These are phyloP conservation scores for Drosophila leontia DNA, from an alignment of 1,140 invertebrate genomes.

Conservation along the genomic window DNA sequence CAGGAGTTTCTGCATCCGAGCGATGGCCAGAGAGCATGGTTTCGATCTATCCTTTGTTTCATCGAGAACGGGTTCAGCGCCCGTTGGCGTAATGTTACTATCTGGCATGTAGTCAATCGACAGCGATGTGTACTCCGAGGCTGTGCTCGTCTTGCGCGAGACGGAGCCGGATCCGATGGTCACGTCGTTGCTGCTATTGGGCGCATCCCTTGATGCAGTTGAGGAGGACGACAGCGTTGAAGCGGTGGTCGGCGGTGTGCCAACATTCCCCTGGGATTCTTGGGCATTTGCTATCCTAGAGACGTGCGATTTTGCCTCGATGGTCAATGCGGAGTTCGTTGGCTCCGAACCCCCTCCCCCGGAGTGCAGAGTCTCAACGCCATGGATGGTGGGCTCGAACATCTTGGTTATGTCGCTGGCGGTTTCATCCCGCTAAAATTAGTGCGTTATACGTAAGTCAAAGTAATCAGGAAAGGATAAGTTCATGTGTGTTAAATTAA, in stretches of 20 bases:
- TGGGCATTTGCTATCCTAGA: constrained; percentile 37
- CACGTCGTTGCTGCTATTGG: constrained; percentile 84
- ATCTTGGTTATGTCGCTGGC: constrained; percentile 84
- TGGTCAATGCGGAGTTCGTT: constrained; percentile 22
- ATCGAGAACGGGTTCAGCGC: constrained; percentile 57
- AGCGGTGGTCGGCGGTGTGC: constrained; percentile 70
- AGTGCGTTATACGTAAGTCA: constrained; percentile 34
- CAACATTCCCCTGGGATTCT: constrained; percentile 40
- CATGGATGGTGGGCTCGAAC: constrained; percentile 77
- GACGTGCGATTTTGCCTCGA: constrained; percentile 44
- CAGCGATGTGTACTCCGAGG: constrained; percentile 84
- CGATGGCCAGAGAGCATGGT: constrained; percentile 57
- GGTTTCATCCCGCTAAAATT: constrained; percentile 85
- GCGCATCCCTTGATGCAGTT: constrained; percentile 66
- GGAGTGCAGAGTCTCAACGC: constrained; percentile 49
- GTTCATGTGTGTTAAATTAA: constrained; percentile 27
- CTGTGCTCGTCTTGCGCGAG: constrained; percentile 86
- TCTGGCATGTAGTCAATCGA: constrained; percentile 86
- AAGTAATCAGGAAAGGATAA: not conserved
- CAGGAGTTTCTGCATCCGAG: constrained; percentile 65
- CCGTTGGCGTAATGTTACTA: constrained; percentile 84
- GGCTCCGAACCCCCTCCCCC: constrained; percentile 37
- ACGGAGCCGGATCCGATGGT: constrained; percentile 85
- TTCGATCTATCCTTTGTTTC: constrained; percentile 46
- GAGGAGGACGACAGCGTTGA: constrained; percentile 78